Conservation (phyloP, 2,888 invertebrate genomes). For the Sthenelais limicola region DNA sequence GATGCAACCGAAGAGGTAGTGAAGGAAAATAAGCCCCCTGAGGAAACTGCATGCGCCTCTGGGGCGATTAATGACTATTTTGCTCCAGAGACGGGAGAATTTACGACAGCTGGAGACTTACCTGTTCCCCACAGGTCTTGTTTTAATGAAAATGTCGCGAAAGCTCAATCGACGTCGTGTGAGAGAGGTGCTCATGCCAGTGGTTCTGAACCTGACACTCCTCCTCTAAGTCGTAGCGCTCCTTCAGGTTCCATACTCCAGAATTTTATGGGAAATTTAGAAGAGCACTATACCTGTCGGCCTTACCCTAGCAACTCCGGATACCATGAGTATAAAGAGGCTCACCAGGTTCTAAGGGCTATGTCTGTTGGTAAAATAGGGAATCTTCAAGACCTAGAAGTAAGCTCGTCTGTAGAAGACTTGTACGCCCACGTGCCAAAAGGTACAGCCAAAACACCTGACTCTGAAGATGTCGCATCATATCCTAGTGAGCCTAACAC, state of each 20-base stretch:
- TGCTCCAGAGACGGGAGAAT: too few relatives aligned
- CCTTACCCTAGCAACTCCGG: slow-evolving; percentile 15
- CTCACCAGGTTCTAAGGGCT: slow-evolving; percentile 25
- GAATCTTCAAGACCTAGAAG: slow-evolving; percentile 15
- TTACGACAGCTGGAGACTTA: slow-evolving; percentile 5
- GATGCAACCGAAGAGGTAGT: too few relatives aligned
- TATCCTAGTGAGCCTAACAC: slow-evolving; percentile 26
- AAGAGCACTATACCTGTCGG: not conserved
- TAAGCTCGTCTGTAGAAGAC: slow-evolving; percentile 37
- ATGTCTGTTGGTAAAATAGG: slow-evolving; percentile 12
- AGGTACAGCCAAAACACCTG: slow-evolving; percentile 31
- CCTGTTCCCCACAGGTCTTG: slow-evolving; percentile 19
- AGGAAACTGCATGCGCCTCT: too few relatives aligned
- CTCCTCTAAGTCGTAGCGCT: slow-evolving; percentile 15
- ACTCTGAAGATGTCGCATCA: not conserved
- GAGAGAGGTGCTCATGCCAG: not conserved
- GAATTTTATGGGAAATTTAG: not conserved
- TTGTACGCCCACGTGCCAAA: slow-evolving; percentile 40
- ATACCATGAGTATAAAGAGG: slow-evolving; percentile 35
- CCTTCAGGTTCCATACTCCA: not conserved
- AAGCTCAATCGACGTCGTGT: not conserved
- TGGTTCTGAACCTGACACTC: not conserved
- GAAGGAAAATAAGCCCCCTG: too few relatives aligned
- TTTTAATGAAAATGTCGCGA: slow-evolving; percentile 1
- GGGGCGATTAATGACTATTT: too few relatives aligned